Evolutionary conservation across 2,888 invertebrate species (phyloP).

Genomic region (Seira musarum): DNA sequence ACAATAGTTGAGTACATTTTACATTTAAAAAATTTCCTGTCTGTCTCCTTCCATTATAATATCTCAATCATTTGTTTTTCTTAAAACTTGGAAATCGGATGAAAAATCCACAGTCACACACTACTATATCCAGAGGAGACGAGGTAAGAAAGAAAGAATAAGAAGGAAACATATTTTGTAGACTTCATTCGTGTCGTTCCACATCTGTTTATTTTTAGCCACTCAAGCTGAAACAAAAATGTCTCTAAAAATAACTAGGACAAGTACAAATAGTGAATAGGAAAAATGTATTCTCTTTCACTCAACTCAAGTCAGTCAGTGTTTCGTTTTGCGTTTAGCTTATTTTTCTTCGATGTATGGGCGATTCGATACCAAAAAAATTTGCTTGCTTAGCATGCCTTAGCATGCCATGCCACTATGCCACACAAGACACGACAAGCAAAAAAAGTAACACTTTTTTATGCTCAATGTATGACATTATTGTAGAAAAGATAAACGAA

Average conservation of each 20-base stretch:
- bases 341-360: too few relatives aligned
- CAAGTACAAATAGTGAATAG: constrained; percentile 56
- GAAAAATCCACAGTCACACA: too few relatives aligned
- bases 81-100: constrained; percentile 52
- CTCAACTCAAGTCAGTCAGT: constrained; percentile 17
- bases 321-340: background rate
- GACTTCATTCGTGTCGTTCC: constrained; percentile 55
- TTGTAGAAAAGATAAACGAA: too few relatives aligned
- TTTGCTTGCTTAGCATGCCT: too few relatives aligned
- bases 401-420: too few relatives aligned
- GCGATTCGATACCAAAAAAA: constrained; percentile 36
- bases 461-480: too few relatives aligned
- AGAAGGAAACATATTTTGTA: constrained; percentile 25
- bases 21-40: too few relatives aligned
- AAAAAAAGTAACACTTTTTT: too few relatives aligned
- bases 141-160: constrained; percentile 48
- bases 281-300: constrained; percentile 43
- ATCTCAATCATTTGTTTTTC: constrained; percentile 40
- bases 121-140: too few relatives aligned
- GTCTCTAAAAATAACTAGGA: constrained; percentile 62
- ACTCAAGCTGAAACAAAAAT: constrained; percentile 65
- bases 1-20: too few relatives aligned
- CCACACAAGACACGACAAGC: too few relatives aligned
- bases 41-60: constrained; percentile 13
- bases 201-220: constrained; percentile 63